These are phyloP conservation scores for Hassar affinis DNA, from an alignment of 2,113 vertebrate species.

Conservation along the genomic window DNA sequence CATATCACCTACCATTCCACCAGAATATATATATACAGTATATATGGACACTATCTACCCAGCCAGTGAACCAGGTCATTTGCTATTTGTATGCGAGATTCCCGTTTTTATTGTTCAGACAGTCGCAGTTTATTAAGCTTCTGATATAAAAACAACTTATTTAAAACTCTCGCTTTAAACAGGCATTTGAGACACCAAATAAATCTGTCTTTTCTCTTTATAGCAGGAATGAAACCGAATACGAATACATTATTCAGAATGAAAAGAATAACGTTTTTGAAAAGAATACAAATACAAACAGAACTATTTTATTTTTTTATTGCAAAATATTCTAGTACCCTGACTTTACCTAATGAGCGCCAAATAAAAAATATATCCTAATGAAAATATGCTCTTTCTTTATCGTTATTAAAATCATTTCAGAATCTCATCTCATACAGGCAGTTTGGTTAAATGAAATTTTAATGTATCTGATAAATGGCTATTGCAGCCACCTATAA, in stretches of 20 bases:
- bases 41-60: background rate
- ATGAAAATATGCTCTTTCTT: no score
- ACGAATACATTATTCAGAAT: no score
- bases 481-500: background rate
- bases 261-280: background rate
- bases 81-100: background rate
- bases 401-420: background rate
- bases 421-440: background rate
- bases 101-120: no score
- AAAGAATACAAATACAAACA: background rate
- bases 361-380: background rate
- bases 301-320: background rate
- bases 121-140: background rate
- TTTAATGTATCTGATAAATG: background rate
- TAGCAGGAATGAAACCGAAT: background rate
- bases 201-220: background rate
- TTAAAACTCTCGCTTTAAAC: background rate
- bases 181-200: background rate
- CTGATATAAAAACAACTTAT: background rate
- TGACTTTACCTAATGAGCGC: background rate
- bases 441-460: background rate
- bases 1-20: slow-evolving; percentile 38
- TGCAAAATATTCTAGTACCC: background rate
- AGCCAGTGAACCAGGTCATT: background rate
- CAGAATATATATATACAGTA: no score